Evolutionary conservation across 2,888 invertebrate species (phyloP), one percentile per base, ranked within the genome.

Genomic region (Chloromyia formosa): DNA sequence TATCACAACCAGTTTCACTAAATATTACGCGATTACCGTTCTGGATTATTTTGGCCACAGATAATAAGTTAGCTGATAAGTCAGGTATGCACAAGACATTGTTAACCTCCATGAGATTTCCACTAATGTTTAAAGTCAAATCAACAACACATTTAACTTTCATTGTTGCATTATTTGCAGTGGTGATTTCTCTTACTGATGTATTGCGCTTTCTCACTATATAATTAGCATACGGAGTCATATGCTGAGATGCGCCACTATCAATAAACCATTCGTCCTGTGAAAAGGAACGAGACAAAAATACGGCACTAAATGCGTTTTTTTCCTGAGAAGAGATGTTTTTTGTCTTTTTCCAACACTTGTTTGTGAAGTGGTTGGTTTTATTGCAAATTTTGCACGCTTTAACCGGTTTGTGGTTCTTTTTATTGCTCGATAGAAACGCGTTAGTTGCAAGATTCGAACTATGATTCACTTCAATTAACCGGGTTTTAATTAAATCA

Each of bases 381-480:
- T 56, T 18, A 18, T 18, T 53, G 16, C 56, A 56, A 56, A 56
- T 56, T 56, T 56, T 56, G 56, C n/a, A 56, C n/a, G n/a, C n/a
- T 56, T 56, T 56, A 18, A 56, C 2, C 7, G 56, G n/a, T 56
- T 56, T 56, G 7, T 56, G 7, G 2, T 1, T 16, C 9, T 14
- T 56, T 56, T 56, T 56, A 53, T 56, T 56, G 16, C 16, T 56
- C 16, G 56, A 56, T 16, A 56, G 56, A 18, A 56, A 56, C 56
- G 56, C 56, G 56, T 2, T 56, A 56, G 18, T 56, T 53, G 53
- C 53, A 16, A 56, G 56, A 56, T 56, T 56, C 16, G 56, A 56
- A 18, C 56, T 56, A 56, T 35, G 53, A 56, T 14, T 56, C 16
- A 56, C 56, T 56, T 56, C 56, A 56, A 56, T 56, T 56, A 56